Evolutionary conservation across 2,888 invertebrate species (phyloP).

Genomic region (Cephalotes varians): DNA sequence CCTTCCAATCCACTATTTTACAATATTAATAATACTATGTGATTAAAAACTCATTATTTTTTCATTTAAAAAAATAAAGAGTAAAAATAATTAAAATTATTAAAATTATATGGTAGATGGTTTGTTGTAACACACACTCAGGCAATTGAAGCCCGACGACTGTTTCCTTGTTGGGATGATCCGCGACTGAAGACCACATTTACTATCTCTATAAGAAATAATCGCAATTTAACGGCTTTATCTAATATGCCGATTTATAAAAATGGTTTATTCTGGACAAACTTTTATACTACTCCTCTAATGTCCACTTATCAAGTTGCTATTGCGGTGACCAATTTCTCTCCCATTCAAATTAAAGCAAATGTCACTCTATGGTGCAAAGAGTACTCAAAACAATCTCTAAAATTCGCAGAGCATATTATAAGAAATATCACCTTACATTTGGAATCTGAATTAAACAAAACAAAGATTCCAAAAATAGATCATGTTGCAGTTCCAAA

Average conservation of each 20-base stretch:
- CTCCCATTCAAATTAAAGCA: neutral
- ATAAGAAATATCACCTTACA: too few relatives aligned
- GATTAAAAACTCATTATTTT: too few relatives aligned
- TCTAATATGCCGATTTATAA: neutral
- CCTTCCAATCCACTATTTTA: too few relatives aligned
- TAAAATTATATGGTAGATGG: neutral
- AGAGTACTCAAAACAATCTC: too few relatives aligned
- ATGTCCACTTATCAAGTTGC: neutral
- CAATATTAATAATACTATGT: too few relatives aligned
- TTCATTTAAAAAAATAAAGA: neutral
- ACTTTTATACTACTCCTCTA: neutral
- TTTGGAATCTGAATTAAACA: too few relatives aligned
- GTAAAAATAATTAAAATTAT: too few relatives aligned
- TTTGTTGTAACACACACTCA: neutral
- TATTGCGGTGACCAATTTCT: neutral
- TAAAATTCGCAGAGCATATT: too few relatives aligned
- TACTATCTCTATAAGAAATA: neutral
- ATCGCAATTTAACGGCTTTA: neutral
- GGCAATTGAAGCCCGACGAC: neutral
- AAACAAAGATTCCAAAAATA: too few relatives aligned
- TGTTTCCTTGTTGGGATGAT: neutral
- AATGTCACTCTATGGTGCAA: neutral
- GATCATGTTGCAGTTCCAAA: too few relatives aligned
- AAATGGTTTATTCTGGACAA: neutral
- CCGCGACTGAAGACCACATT: neutral